phyloP scores from a whole-genome alignment of 2,113 vertebrate species.

The Mustela lutreola region DNA sequence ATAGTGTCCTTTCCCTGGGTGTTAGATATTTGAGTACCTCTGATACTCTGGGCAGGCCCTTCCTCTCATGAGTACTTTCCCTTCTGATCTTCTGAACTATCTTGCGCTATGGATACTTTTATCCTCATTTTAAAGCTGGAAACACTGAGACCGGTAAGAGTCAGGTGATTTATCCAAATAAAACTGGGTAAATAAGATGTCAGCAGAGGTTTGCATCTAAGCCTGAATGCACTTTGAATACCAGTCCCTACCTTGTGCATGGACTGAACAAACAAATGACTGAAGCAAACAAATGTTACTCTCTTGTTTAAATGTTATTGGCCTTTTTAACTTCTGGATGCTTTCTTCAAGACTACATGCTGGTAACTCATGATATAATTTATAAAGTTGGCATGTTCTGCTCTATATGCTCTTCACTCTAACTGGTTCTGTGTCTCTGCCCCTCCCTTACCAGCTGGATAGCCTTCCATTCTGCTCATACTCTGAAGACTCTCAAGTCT shows the following conservation, averaged over 20 bases:
- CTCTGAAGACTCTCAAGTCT: background rate
- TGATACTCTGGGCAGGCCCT: background rate
- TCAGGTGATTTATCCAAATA: background rate
- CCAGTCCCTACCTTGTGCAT: accelerated
- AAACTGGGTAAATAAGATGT: background rate
- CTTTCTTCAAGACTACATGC: background rate
- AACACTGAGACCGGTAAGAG: background rate
- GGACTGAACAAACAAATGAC: background rate
- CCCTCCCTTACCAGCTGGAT: background rate
- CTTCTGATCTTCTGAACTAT: background rate
- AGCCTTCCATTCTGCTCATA: background rate
- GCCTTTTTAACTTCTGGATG: background rate
- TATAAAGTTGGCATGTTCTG: background rate
- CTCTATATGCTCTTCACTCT: background rate
- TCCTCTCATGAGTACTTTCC: background rate
- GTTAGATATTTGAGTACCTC: background rate
- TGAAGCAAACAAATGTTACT: background rate
- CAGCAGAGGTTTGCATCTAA: background rate
- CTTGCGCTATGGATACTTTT: background rate
- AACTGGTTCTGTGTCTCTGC: background rate
- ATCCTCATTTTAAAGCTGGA: background rate
- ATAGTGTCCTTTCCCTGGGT: background rate
- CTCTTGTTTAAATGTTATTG: background rate
- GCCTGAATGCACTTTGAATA: background rate
- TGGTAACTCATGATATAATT: background rate